phyloP scores from a whole-genome alignment of 2,113 vertebrate genomes.

The Fregata magnificens region DNA sequence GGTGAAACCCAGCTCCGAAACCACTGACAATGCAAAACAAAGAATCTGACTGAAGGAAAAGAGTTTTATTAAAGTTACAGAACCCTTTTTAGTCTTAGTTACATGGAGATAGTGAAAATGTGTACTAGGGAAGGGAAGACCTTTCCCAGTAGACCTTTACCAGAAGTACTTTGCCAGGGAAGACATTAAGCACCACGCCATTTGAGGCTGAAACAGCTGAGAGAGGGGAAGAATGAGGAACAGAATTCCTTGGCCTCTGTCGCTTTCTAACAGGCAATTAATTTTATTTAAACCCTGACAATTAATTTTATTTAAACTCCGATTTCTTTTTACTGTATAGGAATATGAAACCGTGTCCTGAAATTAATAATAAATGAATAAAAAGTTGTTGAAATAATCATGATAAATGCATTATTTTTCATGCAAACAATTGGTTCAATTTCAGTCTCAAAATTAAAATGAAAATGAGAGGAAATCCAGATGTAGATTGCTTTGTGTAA shows the following conservation, averaged over 20 bases:
- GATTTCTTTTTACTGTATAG: background rate
- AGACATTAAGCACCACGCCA: background rate
- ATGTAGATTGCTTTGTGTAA: background rate
- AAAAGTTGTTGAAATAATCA: background rate
- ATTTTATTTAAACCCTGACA: background rate
- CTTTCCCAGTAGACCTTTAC: background rate
- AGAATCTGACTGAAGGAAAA: background rate
- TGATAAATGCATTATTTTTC: background rate
- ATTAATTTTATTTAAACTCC: slow-evolving; percentile 5
- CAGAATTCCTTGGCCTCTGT: background rate
- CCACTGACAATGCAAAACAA: background rate
- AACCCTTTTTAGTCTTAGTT: background rate
- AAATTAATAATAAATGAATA: background rate
- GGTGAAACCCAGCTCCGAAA: background rate
- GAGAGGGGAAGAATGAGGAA: background rate
- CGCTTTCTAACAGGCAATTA: background rate
- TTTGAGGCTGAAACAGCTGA: background rate
- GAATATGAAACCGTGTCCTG: background rate
- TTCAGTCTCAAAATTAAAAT: background rate
- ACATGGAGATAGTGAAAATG: background rate
- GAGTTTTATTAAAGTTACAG: background rate
- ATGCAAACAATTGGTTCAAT: background rate
- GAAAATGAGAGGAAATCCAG: background rate
- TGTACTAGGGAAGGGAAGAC: background rate
- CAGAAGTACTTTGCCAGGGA: background rate